Base-by-base conservation (phyloP, 2,113 vertebrate species). In the Dicentrarchus labrax region DNA sequence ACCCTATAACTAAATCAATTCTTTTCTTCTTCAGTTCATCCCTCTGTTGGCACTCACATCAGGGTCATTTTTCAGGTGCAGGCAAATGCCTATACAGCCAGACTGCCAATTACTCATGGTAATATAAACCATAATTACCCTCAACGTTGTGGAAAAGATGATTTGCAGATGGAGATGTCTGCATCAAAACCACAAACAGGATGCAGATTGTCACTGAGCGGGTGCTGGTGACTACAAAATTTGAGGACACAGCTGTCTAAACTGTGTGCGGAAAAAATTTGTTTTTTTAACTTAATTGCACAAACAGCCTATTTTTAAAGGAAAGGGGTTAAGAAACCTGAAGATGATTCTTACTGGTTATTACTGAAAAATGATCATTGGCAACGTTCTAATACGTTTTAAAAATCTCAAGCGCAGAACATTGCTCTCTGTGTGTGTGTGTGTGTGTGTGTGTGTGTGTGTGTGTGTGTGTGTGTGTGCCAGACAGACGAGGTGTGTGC, bases 111-210 rank as follows among this genome's bases (percentile, higher is more conserved):
- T 87, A 87, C 78, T 90, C 78, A 80, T 59, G 73, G 80, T 83
- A 86, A 91, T 88, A 82, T 78, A 78, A 85, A 78, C 79, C 77
- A 50, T 90, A 89, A 91, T 89, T 87, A 86, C 57, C 78, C 67
- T 59, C 70, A 78, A 45, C 83, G 72, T 73, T 85, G 59, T 67
- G 80, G 67, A 79, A 77, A 86, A 85, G 51, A 81, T 69, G 57
- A 85, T 78, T 86, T 80, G 74, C 72, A 74, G 56, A 72, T 30
- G 68, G 72, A 79, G 64, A 82, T 16, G 54, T 80, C 62, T 56
- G 57, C 53, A 74, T 85, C 64, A 69, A 65, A 89, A 83, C n/a
- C 51, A 50, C 82, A 64, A 76, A 78, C 50, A 47, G 75, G 61
- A 60, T 72, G 72, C 48, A 16, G 50, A 56, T 64, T 71, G 17